Conservation (phyloP, 2,113 vertebrate genomes). For the Falcunculus frontatus region DNA sequence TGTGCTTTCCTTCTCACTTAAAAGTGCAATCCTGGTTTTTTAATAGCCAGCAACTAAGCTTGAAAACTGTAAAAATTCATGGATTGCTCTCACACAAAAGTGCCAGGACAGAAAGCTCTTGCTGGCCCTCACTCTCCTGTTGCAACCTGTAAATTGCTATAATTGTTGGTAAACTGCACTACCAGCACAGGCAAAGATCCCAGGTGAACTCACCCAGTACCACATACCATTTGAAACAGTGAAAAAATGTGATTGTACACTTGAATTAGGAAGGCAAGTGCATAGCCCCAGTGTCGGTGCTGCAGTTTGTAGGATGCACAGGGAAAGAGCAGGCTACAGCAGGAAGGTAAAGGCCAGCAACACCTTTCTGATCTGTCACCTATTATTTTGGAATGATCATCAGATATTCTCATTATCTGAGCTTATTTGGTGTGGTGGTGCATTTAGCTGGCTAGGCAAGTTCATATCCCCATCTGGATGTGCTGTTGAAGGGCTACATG, state of each 20-base stretch:
- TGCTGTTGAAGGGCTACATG: background rate
- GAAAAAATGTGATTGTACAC: background rate
- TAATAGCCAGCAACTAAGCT: background rate
- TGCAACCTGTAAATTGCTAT: background rate
- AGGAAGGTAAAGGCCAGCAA: background rate
- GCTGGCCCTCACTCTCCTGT: background rate
- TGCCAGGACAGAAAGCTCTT: background rate
- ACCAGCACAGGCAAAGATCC: too few relatives aligned
- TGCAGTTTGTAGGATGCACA: background rate
- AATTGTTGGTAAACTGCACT: too few relatives aligned
- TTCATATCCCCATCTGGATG: background rate
- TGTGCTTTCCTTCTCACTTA: background rate
- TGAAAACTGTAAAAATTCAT: background rate
- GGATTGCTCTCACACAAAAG: background rate
- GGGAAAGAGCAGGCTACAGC: background rate
- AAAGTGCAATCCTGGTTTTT: background rate
- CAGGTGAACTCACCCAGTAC: background rate
- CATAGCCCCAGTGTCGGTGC: too few relatives aligned
- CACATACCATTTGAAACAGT: accelerated
- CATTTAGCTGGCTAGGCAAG: background rate
- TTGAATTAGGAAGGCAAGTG: background rate
- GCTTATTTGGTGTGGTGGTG: background rate
- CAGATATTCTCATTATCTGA: background rate
- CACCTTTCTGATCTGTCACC: background rate
- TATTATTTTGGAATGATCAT: background rate